Evolutionary conservation across 2,797 vertebrate species (phyloP).

Genomic region (Lepidocolaptes lacrymiger): DNA sequence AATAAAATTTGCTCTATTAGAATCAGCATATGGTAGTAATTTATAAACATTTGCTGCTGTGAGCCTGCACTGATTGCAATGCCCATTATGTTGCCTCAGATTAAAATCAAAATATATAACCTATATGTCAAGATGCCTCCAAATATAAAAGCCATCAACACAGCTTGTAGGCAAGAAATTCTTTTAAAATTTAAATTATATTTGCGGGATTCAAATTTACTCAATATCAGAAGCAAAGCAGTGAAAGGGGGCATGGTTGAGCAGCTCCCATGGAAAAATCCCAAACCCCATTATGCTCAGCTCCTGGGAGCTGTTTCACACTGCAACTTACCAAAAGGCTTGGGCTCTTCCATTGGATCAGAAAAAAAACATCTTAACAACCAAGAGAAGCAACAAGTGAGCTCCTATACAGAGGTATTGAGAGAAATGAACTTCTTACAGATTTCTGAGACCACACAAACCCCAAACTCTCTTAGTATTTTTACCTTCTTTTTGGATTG

Average conservation of each 20-base stretch:
- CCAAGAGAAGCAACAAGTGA: neutral
- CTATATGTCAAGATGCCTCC: neutral
- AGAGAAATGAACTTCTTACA: neutral
- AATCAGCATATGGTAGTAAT: slow-evolving; percentile 37
- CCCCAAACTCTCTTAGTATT: neutral
- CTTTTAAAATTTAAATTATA: neutral
- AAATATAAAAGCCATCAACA: neutral
- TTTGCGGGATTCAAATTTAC: neutral
- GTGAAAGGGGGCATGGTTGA: neutral
- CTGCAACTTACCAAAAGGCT: neutral
- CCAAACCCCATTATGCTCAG: neutral
- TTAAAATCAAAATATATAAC: slow-evolving; percentile 28
- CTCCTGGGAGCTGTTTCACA: neutral
- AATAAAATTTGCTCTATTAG: slow-evolving; percentile 7
- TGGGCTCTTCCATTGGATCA: neutral
- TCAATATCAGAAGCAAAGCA: neutral
- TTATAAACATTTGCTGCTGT: slow-evolving; percentile 25
- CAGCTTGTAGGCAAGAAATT: neutral
- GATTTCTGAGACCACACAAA: neutral
- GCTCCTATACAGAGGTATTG: neutral
- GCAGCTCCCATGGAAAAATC: neutral
- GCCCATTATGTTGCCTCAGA: neutral
- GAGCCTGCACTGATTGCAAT: neutral
- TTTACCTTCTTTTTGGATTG: neutral
- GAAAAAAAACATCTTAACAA: neutral